phyloP scores from a whole-genome alignment of 2,113 vertebrate species.

The Calyptomena viridis region DNA sequence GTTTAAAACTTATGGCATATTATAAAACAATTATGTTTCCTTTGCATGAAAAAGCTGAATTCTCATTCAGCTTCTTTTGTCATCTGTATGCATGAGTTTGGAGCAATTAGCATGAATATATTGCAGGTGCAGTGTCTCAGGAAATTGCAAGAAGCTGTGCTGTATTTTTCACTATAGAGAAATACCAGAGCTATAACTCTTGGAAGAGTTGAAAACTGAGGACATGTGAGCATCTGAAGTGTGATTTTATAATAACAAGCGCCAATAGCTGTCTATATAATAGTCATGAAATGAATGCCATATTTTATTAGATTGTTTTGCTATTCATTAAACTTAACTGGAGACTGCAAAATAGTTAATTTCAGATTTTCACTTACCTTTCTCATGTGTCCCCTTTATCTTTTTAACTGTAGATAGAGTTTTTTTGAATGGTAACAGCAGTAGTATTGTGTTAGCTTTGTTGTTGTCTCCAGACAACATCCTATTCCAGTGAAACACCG shows the following conservation, averaged over 20 bases:
- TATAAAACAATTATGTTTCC: slow-evolving; percentile 30
- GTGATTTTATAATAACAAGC: slow-evolving; percentile 24
- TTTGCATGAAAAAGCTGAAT: slow-evolving; percentile 17
- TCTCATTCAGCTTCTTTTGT: slow-evolving; percentile 25
- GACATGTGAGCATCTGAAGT: background rate
- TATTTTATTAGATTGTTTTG: background rate
- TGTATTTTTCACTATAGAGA: background rate
- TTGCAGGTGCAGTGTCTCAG: slow-evolving; percentile 44
- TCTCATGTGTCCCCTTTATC: background rate
- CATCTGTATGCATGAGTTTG: background rate
- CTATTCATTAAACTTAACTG: slow-evolving; percentile 21
- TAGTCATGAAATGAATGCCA: background rate
- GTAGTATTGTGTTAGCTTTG: background rate
- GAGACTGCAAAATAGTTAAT: background rate
- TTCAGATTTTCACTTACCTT: slow-evolving; percentile 4
- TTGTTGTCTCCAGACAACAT: background rate
- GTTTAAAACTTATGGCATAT: slow-evolving; percentile 17
- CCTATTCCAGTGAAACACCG: background rate
- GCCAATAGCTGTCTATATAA: background rate
- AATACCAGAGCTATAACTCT: background rate
- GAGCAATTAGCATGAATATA: slow-evolving; percentile 45
- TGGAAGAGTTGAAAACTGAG: background rate
- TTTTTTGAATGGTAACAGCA: background rate
- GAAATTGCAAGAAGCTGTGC: slow-evolving; percentile 26
- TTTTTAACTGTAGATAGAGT: slow-evolving; percentile 14